Conservation (phyloP, 1,140 invertebrate genomes). For the Neelides sp. region DNA sequence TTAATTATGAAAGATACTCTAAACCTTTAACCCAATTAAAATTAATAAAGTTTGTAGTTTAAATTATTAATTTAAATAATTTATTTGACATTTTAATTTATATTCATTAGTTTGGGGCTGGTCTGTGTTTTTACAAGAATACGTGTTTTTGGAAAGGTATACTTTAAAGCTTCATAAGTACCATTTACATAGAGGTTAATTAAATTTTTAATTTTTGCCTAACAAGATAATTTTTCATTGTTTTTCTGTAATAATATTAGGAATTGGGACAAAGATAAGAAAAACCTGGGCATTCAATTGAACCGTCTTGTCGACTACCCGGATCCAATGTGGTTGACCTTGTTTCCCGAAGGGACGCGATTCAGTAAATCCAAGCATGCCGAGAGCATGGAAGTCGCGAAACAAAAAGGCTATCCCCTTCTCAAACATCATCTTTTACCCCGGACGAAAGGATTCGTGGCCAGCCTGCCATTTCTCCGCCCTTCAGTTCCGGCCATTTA, state of each 20-base stretch:
- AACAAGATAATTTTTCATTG: no score
- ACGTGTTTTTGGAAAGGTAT: constrained; percentile 44
- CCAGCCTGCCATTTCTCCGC: constrained; percentile 23
- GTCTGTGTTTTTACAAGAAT: constrained; percentile 44
- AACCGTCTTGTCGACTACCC: constrained; percentile 69
- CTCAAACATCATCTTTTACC: constrained; percentile 82
- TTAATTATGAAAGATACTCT: no score
- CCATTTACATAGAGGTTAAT: no score
- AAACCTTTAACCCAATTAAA: no score
- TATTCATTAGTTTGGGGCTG: constrained; percentile 45
- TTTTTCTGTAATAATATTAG: no score
- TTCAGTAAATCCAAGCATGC: constrained; percentile 77
- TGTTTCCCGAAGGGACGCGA: constrained; percentile 86
- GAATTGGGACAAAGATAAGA: constrained; percentile 42
- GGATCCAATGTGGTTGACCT: constrained; percentile 72
- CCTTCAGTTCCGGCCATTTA: constrained; percentile 58
- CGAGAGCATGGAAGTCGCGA: constrained; percentile 72
- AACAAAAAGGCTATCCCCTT: constrained; percentile 64
- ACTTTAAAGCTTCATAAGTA: no score
- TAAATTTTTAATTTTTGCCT: no score
- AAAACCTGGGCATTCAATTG: constrained; percentile 64
- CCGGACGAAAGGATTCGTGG: constrained; percentile 73
- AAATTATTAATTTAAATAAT: constrained; percentile 80
- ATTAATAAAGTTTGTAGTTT: no score
- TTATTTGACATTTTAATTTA: constrained; percentile 65